A percentile compares a stretch with the other conserved stretches of the same genome.
Conservation (phyloP, 1,140 invertebrate genomes). For the Brachionus paranguensis region DNA sequence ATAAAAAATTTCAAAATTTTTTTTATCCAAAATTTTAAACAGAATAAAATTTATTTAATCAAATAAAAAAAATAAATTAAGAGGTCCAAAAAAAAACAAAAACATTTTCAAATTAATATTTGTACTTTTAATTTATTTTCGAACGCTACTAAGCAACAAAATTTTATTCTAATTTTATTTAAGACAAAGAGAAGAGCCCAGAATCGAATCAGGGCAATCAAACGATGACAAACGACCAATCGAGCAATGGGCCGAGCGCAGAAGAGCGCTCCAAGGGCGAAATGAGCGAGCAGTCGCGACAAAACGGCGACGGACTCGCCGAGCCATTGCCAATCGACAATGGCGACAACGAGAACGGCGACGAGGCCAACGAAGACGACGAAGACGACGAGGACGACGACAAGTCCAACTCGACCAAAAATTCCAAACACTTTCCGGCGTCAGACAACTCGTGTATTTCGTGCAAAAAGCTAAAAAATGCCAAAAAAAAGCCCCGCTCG, state of each 20-base stretch:
- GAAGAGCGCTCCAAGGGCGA: neutral
- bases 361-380: neutral
- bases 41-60: too few relatives aligned
- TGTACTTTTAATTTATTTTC: neutral
- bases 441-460: neutral
- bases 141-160: neutral
- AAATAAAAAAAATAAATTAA: too few relatives aligned
- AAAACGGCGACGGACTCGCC: neutral
- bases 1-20: too few relatives aligned
- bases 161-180: neutral
- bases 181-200: neutral
- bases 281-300: neutral
- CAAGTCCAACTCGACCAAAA: slow-evolving; percentile 7
- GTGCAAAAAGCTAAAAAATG: slow-evolving; percentile 11
- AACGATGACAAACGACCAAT: neutral
- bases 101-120: neutral
- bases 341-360: neutral
- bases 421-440: neutral
- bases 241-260: neutral
- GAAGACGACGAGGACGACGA: slow-evolving; percentile 11
- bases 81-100: too few relatives aligned
- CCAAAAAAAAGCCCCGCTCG: neutral
- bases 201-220: neutral
- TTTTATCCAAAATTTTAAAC: too few relatives aligned
- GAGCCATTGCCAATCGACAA: neutral